Base-by-base conservation (phyloP, 2,888 invertebrate genomes). In the Portevinia maculata region DNA sequence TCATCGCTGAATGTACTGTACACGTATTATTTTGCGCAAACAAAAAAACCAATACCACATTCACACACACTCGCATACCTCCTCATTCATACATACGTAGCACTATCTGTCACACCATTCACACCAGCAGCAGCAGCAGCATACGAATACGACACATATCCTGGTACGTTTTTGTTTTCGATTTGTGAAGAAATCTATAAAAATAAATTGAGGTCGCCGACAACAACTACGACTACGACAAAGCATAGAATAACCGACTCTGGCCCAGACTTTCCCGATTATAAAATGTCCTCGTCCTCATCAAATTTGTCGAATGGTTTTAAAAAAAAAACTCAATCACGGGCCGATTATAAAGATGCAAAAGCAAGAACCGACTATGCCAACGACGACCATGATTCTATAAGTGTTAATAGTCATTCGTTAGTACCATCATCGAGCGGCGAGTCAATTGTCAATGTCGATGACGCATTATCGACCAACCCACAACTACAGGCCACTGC, bases 141-240 rank as follows among this genome's bases (percentile, higher is more conserved):
- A 67, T 44, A 21, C 19, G 24, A 85, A 84, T 86, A 86, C 84
- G 87, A 86, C 85, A 86, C 84, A 81, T 85, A 86, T 85, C 73
- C 85, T 70, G 86, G 85, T 64, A 75, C 74, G 84, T 86, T 86
- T 85, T 85, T 87, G 84, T 86, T 85, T 87, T 86, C 86, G 86
- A 86, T 88, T 85, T 88, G 86, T 79, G 85, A 84, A 70, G 73
- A 85, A 78, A 79, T 85, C 83, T 84, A 86, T 74, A 46, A 70
- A 59, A 78, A 21, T 84, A 85, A 78, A 84, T 79, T 79, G 81
- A 57, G 52, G 65, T 74, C 57, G 50, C 3, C 34, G 9, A 46
- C 46, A 17, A 1, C 41, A 28, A 67, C 39, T 24, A 48, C 34
- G 9, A 46, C 46, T 24, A 1, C 41, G 34, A 67, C 39, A 32